Conservation (phyloP, 2,888 invertebrate genomes). For the Saturnia pavonia region DNA sequence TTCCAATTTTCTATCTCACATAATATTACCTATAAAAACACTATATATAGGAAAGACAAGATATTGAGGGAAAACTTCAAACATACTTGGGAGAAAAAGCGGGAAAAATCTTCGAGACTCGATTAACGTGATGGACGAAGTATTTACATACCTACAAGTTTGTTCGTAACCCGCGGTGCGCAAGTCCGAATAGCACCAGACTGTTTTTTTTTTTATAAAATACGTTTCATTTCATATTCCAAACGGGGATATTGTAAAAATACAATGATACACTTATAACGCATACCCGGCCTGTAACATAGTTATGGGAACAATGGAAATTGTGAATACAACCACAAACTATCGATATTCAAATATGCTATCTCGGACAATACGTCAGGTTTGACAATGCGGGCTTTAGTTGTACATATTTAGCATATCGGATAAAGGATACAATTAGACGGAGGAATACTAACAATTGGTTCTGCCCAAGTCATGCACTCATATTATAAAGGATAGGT, state of each 20-base stretch:
- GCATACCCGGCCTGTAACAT: conserved; percentile 1
- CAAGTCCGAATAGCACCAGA: no score
- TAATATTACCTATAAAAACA: no score
- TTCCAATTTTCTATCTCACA: no score
- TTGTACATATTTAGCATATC: conserved; percentile 30
- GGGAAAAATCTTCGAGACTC: no score
- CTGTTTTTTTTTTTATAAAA: background rate
- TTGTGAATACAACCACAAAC: conserved; percentile 17
- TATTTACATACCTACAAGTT: no score
- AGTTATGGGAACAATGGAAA: conserved; percentile 15
- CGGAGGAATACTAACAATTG: conserved; percentile 16
- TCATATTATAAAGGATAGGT: background rate
- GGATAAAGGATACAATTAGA: conserved; percentile 36
- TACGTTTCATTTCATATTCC: background rate
- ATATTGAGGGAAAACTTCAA: no score
- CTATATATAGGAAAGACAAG: no score
- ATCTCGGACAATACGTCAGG: conserved; percentile 23
- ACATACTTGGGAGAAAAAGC: no score
- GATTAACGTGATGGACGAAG: no score
- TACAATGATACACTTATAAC: background rate
- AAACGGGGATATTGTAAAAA: conserved; percentile 7
- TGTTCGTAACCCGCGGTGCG: no score
- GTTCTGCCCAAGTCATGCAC: background rate
- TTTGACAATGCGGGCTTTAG: conserved; percentile 25
- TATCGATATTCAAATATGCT: conserved; percentile 13